phyloP scores from a whole-genome alignment of 2,797 vertebrate species.

The Argentina silus region DNA sequence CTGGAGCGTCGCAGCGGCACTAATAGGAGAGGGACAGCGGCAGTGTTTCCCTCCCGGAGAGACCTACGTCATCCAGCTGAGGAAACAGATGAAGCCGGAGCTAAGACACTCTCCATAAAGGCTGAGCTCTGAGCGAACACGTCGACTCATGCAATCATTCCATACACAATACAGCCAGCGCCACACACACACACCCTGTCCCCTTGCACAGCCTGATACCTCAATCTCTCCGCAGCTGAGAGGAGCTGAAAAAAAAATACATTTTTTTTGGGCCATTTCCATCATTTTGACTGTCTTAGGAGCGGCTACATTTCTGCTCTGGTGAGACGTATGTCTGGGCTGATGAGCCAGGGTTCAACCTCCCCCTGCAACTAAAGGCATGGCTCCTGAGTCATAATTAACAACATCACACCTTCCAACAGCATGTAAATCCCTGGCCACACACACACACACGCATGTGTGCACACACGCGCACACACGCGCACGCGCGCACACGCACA shows the following conservation, averaged over 20 bases:
- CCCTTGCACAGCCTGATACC: neutral
- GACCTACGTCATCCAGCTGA: conserved; percentile 61
- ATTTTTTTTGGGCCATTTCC: neutral
- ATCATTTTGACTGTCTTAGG: neutral
- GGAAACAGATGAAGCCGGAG: conserved; percentile 54
- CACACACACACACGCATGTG: conserved; percentile 25
- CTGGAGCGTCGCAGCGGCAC: neutral
- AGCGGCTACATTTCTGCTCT: conserved; percentile 25
- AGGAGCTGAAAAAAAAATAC: neutral
- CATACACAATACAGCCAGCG: neutral
- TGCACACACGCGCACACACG: neutral
- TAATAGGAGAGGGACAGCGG: neutral
- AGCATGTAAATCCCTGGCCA: conserved; percentile 42
- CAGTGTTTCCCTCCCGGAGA: neutral
- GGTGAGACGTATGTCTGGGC: conserved; percentile 33
- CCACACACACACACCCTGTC: neutral
- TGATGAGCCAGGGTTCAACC: conserved; percentile 15
- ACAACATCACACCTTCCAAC: conserved; percentile 59
- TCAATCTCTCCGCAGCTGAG: conserved; percentile 11
- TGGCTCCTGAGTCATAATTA: conserved; percentile 52
- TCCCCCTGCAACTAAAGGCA: conserved; percentile 38
- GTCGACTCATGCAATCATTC: neutral
- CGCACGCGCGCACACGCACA: conserved; percentile 23
- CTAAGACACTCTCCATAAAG: conserved; percentile 48
- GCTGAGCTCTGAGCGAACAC: conserved; percentile 49